Evolutionary conservation across 2,888 invertebrate genomes (phyloP), one percentile per base, ranked within the genome.

Genomic region (Troglohyphantes excavatus): DNA sequence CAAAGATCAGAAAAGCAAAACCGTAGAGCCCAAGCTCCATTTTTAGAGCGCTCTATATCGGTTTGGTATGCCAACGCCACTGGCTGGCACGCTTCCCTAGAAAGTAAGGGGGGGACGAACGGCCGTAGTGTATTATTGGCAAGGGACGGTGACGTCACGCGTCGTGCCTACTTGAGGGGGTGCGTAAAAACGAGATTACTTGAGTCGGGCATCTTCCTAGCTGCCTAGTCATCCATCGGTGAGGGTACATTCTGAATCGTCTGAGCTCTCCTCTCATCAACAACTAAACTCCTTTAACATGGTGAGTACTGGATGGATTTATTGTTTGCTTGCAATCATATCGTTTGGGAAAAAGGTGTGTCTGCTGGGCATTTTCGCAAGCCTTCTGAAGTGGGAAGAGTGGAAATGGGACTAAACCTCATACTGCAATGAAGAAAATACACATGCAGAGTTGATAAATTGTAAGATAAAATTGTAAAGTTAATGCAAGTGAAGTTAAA

Each of bases 41-140:
- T 89, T 89, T 89, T 89, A 89, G 88, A 67, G n/a, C 68, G 76
- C 82, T 76, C 88, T 82, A 82, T 89, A 89, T 89, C 75, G 17
- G 75, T 63, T 67, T 33, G 88, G 82, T 89, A 83, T 89, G 46
- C 84, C 75, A 84, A 65, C 75, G 84, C 65, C 65, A n/a, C 46
- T 11, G 23, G 39, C 53, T 82, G 82, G 82, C 88, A 82, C 19
- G 79, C 39, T 76, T 89, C 88, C 88, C 88, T 89, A 83, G 39
- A 83, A 89, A 82, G 75, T 76, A 76, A 46, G 68, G 75, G 88
- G 43, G 68, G 75, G 59, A 33, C 65, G 61, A 67, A 33, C 65
- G 61, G 59, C 76, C 88, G 65, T 88, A 81, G 88, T 63, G 81
- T 88, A 89, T 89, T 89, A 89, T 89, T 89, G 88, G 88, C 88